phyloP scores from a whole-genome alignment of 2,888 invertebrate species.

The Limnephilus auricula region DNA sequence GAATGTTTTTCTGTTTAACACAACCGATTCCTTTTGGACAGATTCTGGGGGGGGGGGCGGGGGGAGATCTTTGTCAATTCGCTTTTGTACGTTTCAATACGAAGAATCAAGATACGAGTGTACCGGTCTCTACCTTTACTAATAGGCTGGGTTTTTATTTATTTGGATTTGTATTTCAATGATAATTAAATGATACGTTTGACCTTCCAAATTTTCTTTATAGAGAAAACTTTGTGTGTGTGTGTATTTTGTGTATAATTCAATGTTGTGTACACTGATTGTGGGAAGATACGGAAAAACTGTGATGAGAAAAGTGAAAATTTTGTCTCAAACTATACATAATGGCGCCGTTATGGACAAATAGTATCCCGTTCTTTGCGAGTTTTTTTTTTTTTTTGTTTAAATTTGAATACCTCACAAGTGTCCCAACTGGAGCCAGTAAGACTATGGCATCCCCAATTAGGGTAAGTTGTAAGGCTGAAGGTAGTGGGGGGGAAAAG shows the following conservation, averaged over 20 bases:
- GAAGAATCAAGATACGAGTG: background rate
- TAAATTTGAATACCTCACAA: no score
- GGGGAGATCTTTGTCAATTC: slow-evolving; percentile 8
- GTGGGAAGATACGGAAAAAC: background rate
- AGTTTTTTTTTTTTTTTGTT: no score
- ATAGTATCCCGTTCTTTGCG: no score
- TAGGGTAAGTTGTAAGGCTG: no score
- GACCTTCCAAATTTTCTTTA: background rate
- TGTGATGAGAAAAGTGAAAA: no score
- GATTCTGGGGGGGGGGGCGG: background rate
- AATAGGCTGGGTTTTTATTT: background rate
- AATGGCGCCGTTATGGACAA: no score
- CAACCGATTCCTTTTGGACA: slow-evolving; percentile 35
- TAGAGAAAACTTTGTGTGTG: background rate
- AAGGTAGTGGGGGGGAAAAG: no score
- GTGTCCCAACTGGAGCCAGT: no score
- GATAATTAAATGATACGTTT: background rate
- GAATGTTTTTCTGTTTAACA: slow-evolving; percentile 50
- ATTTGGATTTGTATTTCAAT: background rate
- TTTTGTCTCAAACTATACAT: no score
- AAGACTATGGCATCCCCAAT: no score
- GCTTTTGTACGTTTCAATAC: slow-evolving; percentile 13
- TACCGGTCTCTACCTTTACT: background rate
- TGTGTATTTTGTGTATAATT: background rate
- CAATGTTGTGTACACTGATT: background rate